Percentiles rank a stretch among this genome's conserved stretches.
phyloP scores from a whole-genome alignment of 1,140 invertebrate genomes.

The Dinothrombium tinctorium region DNA sequence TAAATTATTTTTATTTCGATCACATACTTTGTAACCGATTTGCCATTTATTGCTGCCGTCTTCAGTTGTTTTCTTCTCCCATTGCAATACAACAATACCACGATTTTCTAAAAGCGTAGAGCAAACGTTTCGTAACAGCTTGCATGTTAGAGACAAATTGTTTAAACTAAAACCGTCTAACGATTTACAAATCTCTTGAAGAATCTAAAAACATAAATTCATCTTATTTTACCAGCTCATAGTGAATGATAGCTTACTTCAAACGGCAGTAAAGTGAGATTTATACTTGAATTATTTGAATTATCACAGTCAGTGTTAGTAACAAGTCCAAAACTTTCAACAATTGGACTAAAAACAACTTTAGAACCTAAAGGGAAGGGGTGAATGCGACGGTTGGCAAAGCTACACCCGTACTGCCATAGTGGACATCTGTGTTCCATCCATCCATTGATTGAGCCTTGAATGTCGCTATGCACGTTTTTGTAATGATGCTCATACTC shows the following conservation, averaged over 20 bases:
- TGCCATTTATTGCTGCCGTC: slow-evolving; percentile 17
- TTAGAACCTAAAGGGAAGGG: slow-evolving; percentile 16
- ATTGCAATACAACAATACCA: slow-evolving; percentile 23
- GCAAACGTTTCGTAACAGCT: slow-evolving; percentile 20
- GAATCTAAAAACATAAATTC: slow-evolving; percentile 17
- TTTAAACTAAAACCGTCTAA: slow-evolving; percentile 23
- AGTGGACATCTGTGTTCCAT: slow-evolving; percentile 26
- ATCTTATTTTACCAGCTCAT: background rate
- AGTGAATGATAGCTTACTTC: slow-evolving; percentile 3
- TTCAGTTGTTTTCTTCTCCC: slow-evolving; percentile 17
- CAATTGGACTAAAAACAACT: slow-evolving; percentile 21
- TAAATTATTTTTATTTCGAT: background rate
- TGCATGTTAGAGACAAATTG: slow-evolving; percentile 22
- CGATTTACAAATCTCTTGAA: slow-evolving; percentile 20
- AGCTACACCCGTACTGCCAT: slow-evolving; percentile 25
- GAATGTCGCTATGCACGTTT: slow-evolving; percentile 27
- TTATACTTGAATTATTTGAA: background rate
- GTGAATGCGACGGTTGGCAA: slow-evolving; percentile 19
- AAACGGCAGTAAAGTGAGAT: slow-evolving; percentile 2
- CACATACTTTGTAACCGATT: slow-evolving; percentile 19
- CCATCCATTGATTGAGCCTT: slow-evolving; percentile 26
- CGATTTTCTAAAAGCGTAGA: slow-evolving; percentile 20
- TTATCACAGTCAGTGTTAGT: background rate
- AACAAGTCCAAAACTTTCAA: slow-evolving; percentile 22
- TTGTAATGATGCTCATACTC: slow-evolving; percentile 25